phyloP scores from a whole-genome alignment of 2,888 invertebrate species.

The Lycaena phlaeas region DNA sequence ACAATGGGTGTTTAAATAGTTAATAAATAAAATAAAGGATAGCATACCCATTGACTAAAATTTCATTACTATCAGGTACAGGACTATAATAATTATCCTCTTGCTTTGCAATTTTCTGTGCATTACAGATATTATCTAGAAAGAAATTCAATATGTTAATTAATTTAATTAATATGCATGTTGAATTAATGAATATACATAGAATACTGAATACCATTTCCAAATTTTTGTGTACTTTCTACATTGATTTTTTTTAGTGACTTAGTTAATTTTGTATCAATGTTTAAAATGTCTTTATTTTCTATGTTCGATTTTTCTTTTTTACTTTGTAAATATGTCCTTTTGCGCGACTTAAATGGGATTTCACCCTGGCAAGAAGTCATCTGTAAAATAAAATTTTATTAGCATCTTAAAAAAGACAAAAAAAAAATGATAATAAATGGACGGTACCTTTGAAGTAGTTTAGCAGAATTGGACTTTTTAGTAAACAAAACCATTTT shows the following conservation, averaged over 20 bases:
- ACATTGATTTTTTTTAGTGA: conserved; percentile 15
- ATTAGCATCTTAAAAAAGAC: not conserved
- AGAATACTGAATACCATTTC: conserved; percentile 32
- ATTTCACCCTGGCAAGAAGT: conserved; percentile 59
- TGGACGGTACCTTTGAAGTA: too few species aligned
- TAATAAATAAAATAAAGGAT: too few species aligned
- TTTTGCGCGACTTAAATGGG: conserved; percentile 64
- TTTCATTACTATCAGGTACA: not conserved
- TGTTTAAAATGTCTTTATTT: conserved; percentile 30
- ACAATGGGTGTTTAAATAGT: too few species aligned
- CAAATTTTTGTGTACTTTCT: conserved; percentile 14
- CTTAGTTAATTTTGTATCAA: conserved; percentile 10
- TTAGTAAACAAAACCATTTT: not conserved
- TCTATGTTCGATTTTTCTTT: conserved; percentile 34
- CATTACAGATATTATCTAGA: conserved; percentile 39
- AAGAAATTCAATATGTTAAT: conserved; percentile 15
- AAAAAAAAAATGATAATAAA: conserved; percentile 4
- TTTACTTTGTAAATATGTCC: conserved; percentile 30
- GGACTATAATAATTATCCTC: not conserved
- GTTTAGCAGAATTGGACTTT: too few species aligned
- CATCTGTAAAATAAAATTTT: conserved; percentile 39
- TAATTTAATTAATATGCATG: not conserved
- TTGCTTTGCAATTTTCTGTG: conserved; percentile 35
- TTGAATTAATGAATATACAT: not conserved
- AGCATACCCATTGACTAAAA: not conserved